A percentile compares a stretch with the other conserved stretches of the same genome.
Conservation (phyloP, 1,140 invertebrate genomes). For the Chironomus tepperi region DNA sequence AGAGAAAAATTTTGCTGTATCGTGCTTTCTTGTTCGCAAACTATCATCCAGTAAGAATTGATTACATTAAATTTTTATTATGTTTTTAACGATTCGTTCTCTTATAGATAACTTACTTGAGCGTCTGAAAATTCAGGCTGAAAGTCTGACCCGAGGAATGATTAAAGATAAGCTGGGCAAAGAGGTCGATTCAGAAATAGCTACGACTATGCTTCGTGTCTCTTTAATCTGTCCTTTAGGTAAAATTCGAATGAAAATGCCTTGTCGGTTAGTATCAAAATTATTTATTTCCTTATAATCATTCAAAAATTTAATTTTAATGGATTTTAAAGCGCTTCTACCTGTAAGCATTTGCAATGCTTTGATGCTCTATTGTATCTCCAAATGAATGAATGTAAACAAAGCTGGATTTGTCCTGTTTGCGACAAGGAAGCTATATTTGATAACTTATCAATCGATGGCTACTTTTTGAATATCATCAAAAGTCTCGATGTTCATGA, state of each 20-base stretch:
- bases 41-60: slow-evolving; percentile 51
- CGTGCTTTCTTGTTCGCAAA: slow-evolving; percentile 82
- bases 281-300: background rate
- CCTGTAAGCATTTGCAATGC: slow-evolving; percentile 93
- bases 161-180: slow-evolving; percentile 90
- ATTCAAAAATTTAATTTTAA: background rate
- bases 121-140: background rate
- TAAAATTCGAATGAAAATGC: slow-evolving; percentile 88
- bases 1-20: slow-evolving; percentile 70
- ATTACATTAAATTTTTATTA: background rate
- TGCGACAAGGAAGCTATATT: slow-evolving; percentile 87
- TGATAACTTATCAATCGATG: slow-evolving; percentile 85
- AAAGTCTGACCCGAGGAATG: slow-evolving; percentile 34
- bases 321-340: slow-evolving; percentile 61
- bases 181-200: slow-evolving; percentile 90
- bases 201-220: slow-evolving; percentile 84
- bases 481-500: slow-evolving; percentile 53
- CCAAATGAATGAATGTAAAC: slow-evolving; percentile 97
- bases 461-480: slow-evolving; percentile 49
- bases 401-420: slow-evolving; percentile 96
- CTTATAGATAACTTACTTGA: background rate
- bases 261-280: slow-evolving; percentile 54
- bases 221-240: slow-evolving; percentile 88
- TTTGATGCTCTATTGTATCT: slow-evolving; percentile 93
- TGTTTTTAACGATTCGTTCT: background rate